phyloP scores from a whole-genome alignment of 2,888 invertebrate genomes.

The Patella depressa region DNA sequence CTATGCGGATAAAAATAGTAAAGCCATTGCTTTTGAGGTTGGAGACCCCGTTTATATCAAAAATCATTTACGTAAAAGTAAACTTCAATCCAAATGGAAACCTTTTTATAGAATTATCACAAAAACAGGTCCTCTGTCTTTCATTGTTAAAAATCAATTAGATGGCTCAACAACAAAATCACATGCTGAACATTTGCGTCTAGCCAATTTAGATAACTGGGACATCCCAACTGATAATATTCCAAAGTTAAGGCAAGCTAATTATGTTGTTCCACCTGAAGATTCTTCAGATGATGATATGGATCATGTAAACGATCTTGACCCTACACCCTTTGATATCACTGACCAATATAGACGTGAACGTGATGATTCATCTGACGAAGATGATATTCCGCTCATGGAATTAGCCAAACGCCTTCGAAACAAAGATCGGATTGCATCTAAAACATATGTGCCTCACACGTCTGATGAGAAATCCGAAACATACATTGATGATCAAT shows the following conservation, averaged over 20 bases:
- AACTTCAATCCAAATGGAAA: conserved; percentile 6
- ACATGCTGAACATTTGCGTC: not conserved
- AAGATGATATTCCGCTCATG: conserved; percentile 12
- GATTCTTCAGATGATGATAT: not conserved
- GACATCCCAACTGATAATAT: conserved; percentile 20
- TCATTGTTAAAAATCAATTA: conserved; percentile 7
- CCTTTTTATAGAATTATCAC: no score
- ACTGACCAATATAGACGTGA: not conserved
- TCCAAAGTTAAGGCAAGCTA: conserved; percentile 6
- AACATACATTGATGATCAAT: not conserved
- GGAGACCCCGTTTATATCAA: conserved; percentile 23
- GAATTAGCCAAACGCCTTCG: conserved; percentile 12
- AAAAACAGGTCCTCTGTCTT: no score
- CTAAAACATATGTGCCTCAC: not conserved
- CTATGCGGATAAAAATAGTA: not conserved
- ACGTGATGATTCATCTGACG: conserved; percentile 11
- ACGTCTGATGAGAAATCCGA: not conserved
- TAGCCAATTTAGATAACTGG: conserved; percentile 12
- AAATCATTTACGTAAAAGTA: not conserved
- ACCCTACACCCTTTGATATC: not conserved
- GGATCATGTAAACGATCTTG: not conserved
- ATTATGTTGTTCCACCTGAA: conserved; percentile 26
- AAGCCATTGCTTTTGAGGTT: conserved; percentile 11
- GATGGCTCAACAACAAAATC: not conserved
- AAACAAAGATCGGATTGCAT: not conserved